These are phyloP conservation scores for Epistrophe grossulariae DNA, from an alignment of 2,888 invertebrate species.

Conservation along the genomic window DNA sequence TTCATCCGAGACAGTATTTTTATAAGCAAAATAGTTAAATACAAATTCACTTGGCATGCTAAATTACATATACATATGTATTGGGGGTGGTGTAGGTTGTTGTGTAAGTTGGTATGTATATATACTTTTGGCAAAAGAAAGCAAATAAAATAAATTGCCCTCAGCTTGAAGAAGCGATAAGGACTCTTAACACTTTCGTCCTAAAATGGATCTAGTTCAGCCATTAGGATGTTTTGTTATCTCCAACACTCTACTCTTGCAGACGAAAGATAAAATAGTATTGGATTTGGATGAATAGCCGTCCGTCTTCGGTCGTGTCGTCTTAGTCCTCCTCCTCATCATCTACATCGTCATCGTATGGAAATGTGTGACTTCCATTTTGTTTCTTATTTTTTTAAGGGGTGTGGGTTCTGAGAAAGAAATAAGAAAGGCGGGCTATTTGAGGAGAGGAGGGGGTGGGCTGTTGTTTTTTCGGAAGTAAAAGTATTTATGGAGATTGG, in stretches of 20 bases:
- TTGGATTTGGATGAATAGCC: conserved; percentile 61
- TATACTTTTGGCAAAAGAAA: conserved; percentile 24
- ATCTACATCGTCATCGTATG: conserved; percentile 16
- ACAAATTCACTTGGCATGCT: conserved; percentile 18
- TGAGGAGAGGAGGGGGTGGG: not conserved
- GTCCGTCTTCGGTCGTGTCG: not conserved
- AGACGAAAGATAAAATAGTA: conserved; percentile 62
- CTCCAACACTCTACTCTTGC: conserved; percentile 31
- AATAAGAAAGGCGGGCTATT: conserved; percentile 50
- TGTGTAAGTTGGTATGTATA: not conserved
- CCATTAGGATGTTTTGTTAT: conserved; percentile 66
- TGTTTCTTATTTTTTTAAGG: not conserved
- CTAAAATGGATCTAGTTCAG: conserved; percentile 51
- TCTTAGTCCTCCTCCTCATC: not conserved
- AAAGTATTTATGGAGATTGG: conserved; percentile 44
- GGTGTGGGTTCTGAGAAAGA: conserved; percentile 9
- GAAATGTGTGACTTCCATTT: conserved; percentile 58
- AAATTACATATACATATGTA: not conserved
- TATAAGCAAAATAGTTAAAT: conserved; percentile 38
- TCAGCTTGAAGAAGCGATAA: conserved; percentile 68
- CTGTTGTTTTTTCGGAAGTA: conserved; percentile 26
- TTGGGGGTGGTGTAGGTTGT: not conserved
- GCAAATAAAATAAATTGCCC: conserved; percentile 70
- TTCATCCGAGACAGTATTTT: conserved; percentile 48
- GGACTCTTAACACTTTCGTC: conserved; percentile 71